Percentiles rank a stretch among this genome's conserved stretches.
Conservation (phyloP, 2,113 vertebrate species). For the Myotis yumanensis region DNA sequence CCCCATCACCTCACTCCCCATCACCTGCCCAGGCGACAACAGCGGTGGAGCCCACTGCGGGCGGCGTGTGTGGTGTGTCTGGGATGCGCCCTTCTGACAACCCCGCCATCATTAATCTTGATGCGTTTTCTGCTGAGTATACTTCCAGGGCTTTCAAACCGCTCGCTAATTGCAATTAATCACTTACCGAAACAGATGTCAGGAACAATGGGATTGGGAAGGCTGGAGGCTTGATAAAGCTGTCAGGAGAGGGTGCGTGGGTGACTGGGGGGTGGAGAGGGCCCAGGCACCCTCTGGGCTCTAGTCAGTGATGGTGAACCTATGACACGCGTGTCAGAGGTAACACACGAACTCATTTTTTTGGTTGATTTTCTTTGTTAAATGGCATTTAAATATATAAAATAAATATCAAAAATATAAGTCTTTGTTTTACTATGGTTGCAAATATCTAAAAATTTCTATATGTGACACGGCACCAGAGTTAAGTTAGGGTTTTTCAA, state of each 20-base stretch:
- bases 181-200: conserved; percentile 99
- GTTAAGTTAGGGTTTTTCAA: too few species aligned
- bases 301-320: neutral
- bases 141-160: conserved; percentile 97
- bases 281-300: conserved; percentile 61
- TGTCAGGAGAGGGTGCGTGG: conserved; percentile 85
- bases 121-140: conserved; percentile 95
- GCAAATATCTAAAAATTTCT: too few species aligned
- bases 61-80: conserved; percentile 39
- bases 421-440: too few species aligned
- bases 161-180: conserved; percentile 99
- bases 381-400: too few species aligned
- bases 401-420: too few species aligned
- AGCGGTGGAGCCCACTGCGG: neutral
- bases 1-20: neutral
- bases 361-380: too few species aligned
- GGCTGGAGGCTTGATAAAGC: conserved; percentile 89
- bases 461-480: too few species aligned
- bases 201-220: conserved; percentile 93
- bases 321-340: too few species aligned
- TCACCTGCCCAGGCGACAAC: conserved; percentile 58
- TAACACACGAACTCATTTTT: too few species aligned
- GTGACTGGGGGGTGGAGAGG: conserved; percentile 62
- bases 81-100: conserved; percentile 84
- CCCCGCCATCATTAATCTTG: conserved; percentile 97